These are phyloP conservation scores for Acanthosoma haemorrhoidale DNA, from an alignment of 2,888 invertebrate species.

Conservation along the genomic window DNA sequence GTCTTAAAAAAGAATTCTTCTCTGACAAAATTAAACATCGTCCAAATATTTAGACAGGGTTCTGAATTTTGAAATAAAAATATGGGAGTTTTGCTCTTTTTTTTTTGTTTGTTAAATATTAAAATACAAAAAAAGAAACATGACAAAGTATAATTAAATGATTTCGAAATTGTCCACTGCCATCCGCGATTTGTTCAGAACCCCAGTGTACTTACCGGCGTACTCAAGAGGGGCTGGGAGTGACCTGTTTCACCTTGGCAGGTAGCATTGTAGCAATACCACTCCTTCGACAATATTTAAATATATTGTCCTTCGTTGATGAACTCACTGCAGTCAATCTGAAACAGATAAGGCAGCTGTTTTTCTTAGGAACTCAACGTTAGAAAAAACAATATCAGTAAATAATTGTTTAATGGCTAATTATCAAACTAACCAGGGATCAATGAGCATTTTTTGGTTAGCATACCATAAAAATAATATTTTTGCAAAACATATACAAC, in stretches of 20 bases:
- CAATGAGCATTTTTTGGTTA: too few relatives aligned
- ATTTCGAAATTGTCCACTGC: not conserved
- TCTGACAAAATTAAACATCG: not conserved
- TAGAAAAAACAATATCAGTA: too few relatives aligned
- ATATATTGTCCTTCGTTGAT: not conserved
- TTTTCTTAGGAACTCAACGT: not conserved
- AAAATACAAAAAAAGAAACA: not conserved
- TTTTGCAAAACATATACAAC: too few relatives aligned
- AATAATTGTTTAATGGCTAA: too few relatives aligned
- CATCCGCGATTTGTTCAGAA: not conserved
- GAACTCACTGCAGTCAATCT: not conserved
- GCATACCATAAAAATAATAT: too few relatives aligned
- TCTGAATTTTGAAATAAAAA: not conserved
- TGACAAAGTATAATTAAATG: not conserved
- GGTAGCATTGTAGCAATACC: not conserved
- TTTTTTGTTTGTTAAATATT: not conserved
- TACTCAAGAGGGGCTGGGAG: not conserved
- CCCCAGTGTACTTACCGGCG: slow-evolving; percentile 6
- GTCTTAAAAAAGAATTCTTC: not conserved
- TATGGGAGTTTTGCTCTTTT: not conserved
- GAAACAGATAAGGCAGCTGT: not conserved
- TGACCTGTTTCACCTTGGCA: not conserved
- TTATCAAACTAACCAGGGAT: too few relatives aligned
- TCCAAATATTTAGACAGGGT: slow-evolving; percentile 1
- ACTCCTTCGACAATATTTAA: not conserved